These are phyloP conservation scores for Tapirus terrestris DNA, from an alignment of 2,113 vertebrate species.

Conservation along the genomic window DNA sequence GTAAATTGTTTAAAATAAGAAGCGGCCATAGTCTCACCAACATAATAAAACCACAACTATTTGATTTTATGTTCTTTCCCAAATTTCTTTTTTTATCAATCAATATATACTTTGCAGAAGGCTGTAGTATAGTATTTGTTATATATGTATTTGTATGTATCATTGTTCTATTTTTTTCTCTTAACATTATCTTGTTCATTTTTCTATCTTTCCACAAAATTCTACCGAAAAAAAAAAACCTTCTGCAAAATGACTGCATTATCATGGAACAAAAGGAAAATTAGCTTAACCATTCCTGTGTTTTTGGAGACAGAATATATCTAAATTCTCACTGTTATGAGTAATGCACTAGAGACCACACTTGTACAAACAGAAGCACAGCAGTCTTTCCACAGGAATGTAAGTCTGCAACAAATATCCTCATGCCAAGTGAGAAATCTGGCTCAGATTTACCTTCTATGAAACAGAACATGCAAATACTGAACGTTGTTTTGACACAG, in stretches of 20 bases:
- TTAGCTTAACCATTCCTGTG: neutral
- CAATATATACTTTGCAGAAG: neutral
- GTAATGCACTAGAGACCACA: neutral
- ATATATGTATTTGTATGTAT: neutral
- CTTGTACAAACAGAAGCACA: neutral
- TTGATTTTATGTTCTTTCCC: neutral
- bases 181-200: neutral
- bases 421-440: neutral
- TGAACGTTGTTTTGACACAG: neutral
- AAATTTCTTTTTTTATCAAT: neutral
- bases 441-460: neutral
- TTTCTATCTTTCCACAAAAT: neutral
- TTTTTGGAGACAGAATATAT: neutral
- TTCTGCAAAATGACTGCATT: neutral
- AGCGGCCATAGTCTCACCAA: neutral
- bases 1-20: constrained; percentile 52
- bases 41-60: neutral
- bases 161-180: neutral
- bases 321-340: neutral
- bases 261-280: neutral
- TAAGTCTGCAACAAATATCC: neutral
- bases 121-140: neutral
- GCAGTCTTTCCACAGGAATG: neutral
- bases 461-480: neutral
- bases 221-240: neutral